A percentile compares a stretch with the other conserved stretches of the same genome.
Conservation (phyloP, 2,888 invertebrate species). For the Sarcophaga caerulescens region DNA sequence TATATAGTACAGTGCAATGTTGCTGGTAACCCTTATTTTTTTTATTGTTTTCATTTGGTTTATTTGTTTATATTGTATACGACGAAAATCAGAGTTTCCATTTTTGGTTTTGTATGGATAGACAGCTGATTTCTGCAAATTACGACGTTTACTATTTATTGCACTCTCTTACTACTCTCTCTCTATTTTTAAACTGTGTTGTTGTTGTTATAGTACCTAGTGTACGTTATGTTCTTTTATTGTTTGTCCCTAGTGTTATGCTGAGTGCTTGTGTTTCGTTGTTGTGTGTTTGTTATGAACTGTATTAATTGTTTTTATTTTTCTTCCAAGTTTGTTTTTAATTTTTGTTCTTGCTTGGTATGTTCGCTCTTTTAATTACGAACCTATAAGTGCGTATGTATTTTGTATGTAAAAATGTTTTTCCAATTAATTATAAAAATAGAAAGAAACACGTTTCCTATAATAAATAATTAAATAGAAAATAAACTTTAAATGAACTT, state of each 20-base stretch:
- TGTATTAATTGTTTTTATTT: background rate
- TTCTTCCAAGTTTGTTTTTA: background rate
- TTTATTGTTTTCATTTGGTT: conserved; percentile 11
- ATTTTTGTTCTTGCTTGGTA: conserved; percentile 9
- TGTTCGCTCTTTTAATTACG: conserved; percentile 17
- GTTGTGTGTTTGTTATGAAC: conserved; percentile 2
- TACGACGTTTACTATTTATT: conserved; percentile 70
- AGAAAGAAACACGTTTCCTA: conserved; percentile 30
- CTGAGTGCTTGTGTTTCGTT: background rate
- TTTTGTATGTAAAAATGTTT: conserved; percentile 23
- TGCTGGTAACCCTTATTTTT: conserved; percentile 32
- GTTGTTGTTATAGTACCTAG: background rate
- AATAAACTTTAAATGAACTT: too few species aligned
- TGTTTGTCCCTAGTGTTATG: background rate
- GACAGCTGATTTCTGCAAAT: conserved; percentile 81
- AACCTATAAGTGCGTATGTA: conserved; percentile 51
- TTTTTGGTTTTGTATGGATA: conserved; percentile 71
- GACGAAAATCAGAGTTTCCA: conserved; percentile 56
- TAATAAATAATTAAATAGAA: too few species aligned
- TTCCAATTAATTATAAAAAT: conserved; percentile 44
- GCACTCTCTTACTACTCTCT: conserved; percentile 14
- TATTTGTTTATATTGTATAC: conserved; percentile 66
- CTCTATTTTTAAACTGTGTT: background rate
- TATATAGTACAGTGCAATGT: background rate
- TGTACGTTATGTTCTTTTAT: background rate